phyloP scores from a whole-genome alignment of 2,113 vertebrate genomes.

The Malurus elegans region DNA sequence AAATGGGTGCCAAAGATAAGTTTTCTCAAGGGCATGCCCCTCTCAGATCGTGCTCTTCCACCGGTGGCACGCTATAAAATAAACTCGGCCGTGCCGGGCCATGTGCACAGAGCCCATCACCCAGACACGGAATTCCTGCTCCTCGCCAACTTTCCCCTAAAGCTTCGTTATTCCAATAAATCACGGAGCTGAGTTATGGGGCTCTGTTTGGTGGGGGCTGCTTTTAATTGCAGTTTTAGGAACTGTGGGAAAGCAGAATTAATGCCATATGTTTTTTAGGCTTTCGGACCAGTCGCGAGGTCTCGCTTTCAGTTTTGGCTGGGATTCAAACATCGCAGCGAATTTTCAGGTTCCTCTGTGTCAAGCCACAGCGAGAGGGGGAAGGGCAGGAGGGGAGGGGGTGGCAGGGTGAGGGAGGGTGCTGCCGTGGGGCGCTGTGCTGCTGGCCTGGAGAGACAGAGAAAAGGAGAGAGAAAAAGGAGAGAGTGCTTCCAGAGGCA shows the following conservation, averaged over 20 bases:
- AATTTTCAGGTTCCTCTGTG: constrained; percentile 61
- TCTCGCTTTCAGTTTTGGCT: constrained; percentile 54
- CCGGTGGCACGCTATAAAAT: background rate
- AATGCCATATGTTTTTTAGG: constrained; percentile 65
- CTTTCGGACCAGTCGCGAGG: constrained; percentile 19
- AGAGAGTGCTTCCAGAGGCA: background rate
- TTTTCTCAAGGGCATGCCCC: background rate
- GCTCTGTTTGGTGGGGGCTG: constrained; percentile 54
- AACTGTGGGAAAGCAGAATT: constrained; percentile 69
- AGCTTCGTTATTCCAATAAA: constrained; percentile 56
- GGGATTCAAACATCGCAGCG: constrained; percentile 37
- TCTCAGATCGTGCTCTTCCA: background rate
- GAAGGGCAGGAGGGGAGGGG: background rate
- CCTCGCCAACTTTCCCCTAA: constrained; percentile 55
- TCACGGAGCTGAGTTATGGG: constrained; percentile 46
- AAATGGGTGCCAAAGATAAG: constrained; percentile 38
- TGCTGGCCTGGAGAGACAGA: background rate
- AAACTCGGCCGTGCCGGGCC: background rate
- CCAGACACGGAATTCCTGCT: background rate
- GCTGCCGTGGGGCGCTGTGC: background rate
- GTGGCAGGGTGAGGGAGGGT: background rate
- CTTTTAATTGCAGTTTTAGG: constrained; percentile 70
- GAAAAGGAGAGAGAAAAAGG: background rate
- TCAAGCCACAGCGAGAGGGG: background rate
- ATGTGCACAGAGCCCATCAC: background rate